These are phyloP conservation scores for Blastobasis lacticolella DNA, from an alignment of 2,888 invertebrate species.

Conservation along the genomic window DNA sequence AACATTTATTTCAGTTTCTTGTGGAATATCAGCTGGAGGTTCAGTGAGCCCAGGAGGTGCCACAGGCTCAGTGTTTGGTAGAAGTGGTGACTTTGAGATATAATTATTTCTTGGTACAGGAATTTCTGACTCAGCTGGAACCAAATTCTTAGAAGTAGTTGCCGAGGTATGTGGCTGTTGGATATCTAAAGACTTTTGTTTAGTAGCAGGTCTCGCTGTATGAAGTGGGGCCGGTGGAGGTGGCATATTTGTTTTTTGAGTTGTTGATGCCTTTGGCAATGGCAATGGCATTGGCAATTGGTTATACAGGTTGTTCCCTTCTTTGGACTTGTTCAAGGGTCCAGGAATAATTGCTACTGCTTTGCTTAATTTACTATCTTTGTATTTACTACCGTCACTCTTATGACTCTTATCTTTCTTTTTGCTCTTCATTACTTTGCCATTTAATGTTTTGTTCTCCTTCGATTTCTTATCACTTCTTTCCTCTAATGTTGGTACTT, in stretches of 20 bases:
- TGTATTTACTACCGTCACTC: too few species aligned
- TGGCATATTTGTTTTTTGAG: too few species aligned
- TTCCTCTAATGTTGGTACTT: conserved; percentile 59
- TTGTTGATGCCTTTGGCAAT: conserved; percentile 43
- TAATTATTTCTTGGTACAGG: too few species aligned
- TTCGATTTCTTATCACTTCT: conserved; percentile 68
- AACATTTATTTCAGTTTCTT: conserved; percentile 57
- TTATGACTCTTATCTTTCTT: conserved; percentile 75
- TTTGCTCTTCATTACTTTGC: conserved; percentile 70
- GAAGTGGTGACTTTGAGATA: too few species aligned
- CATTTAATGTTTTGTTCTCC: conserved; percentile 68
- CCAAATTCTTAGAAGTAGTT: too few species aligned
- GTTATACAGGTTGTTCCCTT: conserved; percentile 83
- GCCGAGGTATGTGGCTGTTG: too few species aligned
- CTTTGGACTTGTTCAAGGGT: conserved; percentile 80
- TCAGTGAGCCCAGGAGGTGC: conserved; percentile 27
- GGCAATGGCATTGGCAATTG: too few species aligned
- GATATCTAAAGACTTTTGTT: too few species aligned
- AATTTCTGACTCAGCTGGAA: too few species aligned
- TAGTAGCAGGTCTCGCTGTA: too few species aligned
- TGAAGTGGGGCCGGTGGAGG: too few species aligned
- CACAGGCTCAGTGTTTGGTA: too few species aligned
- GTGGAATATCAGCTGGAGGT: conserved; percentile 32
- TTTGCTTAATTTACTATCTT: conserved; percentile 83
- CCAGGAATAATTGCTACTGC: conserved; percentile 75